Percentiles rank a stretch among this genome's conserved stretches.
These are phyloP conservation scores for Rachycentron canadum DNA, from an alignment of 2,797 vertebrate genomes.

Conservation along the genomic window DNA sequence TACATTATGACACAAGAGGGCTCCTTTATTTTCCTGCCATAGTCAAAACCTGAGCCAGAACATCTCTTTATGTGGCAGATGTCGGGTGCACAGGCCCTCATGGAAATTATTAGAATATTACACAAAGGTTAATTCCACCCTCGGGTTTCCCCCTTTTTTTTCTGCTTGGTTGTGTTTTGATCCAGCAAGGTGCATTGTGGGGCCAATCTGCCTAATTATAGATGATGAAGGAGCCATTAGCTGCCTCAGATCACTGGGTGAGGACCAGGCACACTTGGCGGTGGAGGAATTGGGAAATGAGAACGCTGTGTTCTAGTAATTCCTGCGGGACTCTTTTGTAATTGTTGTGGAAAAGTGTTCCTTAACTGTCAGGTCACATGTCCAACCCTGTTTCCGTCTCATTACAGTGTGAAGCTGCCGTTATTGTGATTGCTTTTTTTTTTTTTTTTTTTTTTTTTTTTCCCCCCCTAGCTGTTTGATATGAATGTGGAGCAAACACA, in stretches of 20 bases:
- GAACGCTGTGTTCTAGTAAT: constrained; percentile 21
- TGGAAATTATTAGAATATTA: constrained; percentile 64
- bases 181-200: constrained; percentile 82
- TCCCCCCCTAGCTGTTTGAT: neutral
- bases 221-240: constrained; percentile 83
- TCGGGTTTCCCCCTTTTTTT: constrained; percentile 18
- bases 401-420: neutral
- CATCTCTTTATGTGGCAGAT: constrained; percentile 42
- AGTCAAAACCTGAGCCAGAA: constrained; percentile 17
- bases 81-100: constrained; percentile 30
- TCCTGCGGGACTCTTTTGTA: constrained; percentile 49
- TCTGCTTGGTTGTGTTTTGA: constrained; percentile 62
- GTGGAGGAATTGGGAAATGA: constrained; percentile 48
- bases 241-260: constrained; percentile 64
- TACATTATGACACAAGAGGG: neutral
- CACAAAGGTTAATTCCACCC: constrained; percentile 75
- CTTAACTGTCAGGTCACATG: constrained; percentile 31
- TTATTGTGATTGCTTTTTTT: neutral
- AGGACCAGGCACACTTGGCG: constrained; percentile 36
- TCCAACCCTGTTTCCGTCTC: constrained; percentile 28
- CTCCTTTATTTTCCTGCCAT: constrained; percentile 13
- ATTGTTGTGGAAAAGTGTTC: constrained; percentile 41
- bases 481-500: neutral
- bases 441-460: too few relatives aligned
- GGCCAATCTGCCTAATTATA: constrained; percentile 85